These are phyloP conservation scores for Archegozetes longisetosus DNA, from an alignment of 1,140 invertebrate genomes.

Conservation along the genomic window DNA sequence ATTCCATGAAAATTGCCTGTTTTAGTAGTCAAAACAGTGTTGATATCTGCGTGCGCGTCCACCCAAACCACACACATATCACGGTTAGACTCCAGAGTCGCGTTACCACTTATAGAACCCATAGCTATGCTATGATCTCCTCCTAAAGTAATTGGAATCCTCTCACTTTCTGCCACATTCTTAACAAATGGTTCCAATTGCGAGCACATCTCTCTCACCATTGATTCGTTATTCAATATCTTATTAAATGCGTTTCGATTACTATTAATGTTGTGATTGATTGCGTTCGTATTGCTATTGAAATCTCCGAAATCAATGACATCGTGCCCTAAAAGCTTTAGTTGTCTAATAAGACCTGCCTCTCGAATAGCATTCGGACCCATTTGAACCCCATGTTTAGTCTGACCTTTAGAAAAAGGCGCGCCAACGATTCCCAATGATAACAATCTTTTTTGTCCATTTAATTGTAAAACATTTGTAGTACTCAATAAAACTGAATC, in stretches of 20 bases:
- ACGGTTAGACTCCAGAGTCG: neutral
- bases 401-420: constrained; percentile 22
- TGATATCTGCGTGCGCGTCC: constrained; percentile 87
- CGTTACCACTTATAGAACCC: constrained; percentile 29
- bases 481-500: no score
- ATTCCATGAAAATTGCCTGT: constrained; percentile 58
- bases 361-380: constrained; percentile 21
- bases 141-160: constrained; percentile 32
- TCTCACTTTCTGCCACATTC: constrained; percentile 43
- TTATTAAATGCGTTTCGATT: no score
- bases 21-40: constrained; percentile 62
- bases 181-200: constrained; percentile 33
- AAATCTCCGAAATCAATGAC: constrained; percentile 25
- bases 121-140: constrained; percentile 81
- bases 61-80: constrained; percentile 49
- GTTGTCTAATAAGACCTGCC: constrained; percentile 19
- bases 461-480: no score
- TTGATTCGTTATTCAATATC: constrained; percentile 1
- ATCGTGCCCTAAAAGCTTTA: constrained; percentile 17
- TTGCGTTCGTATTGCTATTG: constrained; percentile 4
- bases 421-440: constrained; percentile 20
- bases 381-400: constrained; percentile 20
- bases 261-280: neutral
- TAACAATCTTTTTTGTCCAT: neutral
- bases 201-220: neutral